Conservation (phyloP, 1,140 invertebrate species). For the Drosophila mauritiana region DNA sequence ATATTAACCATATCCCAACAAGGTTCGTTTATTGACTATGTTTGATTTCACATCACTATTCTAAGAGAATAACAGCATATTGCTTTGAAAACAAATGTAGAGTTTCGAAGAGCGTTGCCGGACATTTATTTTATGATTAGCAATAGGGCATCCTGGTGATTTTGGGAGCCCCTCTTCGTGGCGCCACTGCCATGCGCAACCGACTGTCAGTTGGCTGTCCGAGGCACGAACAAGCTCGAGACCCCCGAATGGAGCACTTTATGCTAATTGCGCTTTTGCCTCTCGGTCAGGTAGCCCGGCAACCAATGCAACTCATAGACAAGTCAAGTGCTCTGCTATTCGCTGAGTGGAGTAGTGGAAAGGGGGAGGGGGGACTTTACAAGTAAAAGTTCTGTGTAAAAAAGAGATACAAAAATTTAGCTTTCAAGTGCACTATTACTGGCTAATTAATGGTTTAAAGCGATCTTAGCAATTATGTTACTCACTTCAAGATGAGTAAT, state of each 20-base stretch:
- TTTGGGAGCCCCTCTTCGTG: background rate
- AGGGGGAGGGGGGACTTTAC: too few species aligned
- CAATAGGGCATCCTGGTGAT: too few species aligned
- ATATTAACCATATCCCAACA: too few species aligned
- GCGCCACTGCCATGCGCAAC: slow-evolving; percentile 16
- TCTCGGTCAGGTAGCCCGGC: slow-evolving; percentile 59
- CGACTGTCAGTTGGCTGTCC: slow-evolving; percentile 39
- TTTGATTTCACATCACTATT: background rate
- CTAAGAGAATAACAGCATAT: background rate
- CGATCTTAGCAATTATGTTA: background rate
- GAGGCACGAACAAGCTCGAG: slow-evolving; percentile 19
- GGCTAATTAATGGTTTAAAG: background rate
- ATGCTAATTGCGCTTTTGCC: slow-evolving; percentile 80
- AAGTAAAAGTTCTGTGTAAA: background rate
- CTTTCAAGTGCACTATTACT: background rate
- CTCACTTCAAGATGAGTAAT: too few species aligned
- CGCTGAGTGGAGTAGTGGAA: background rate
- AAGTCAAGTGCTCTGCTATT: slow-evolving; percentile 58
- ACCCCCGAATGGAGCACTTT: slow-evolving; percentile 55
- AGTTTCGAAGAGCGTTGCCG: too few species aligned
- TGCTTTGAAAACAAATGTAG: too few species aligned
- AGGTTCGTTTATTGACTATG: background rate
- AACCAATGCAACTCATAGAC: slow-evolving; percentile 40
- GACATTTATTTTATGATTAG: too few species aligned
- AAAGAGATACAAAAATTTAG: background rate